Evolutionary conservation across 2,888 invertebrate species (phyloP).

Genomic region (Volucella zonaria): DNA sequence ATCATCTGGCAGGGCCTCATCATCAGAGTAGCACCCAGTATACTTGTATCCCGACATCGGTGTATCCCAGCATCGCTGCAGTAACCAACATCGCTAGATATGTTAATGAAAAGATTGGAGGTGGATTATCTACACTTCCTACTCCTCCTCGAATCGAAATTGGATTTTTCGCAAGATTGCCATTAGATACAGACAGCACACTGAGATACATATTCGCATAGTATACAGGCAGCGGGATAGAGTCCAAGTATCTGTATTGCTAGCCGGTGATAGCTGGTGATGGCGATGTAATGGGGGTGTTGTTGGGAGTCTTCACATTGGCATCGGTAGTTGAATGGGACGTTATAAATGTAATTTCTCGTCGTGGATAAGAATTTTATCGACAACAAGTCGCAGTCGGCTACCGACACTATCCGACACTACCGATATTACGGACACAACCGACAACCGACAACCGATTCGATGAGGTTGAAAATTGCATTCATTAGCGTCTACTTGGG

Average conservation of each 20-base stretch:
- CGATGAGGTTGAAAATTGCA: constrained; percentile 74
- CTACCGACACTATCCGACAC: too few species aligned
- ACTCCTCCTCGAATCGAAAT: constrained; percentile 70
- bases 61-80: constrained; percentile 5
- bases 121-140: constrained; percentile 72
- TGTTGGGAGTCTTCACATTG: constrained; percentile 10
- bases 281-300: constrained; percentile 32
- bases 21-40: constrained; percentile 42
- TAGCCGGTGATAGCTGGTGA: background rate
- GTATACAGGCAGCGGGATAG: too few species aligned
- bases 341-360: constrained; percentile 67
- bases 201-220: background rate
- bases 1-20: constrained; percentile 57
- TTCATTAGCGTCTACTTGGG: constrained; percentile 70
- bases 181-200: constrained; percentile 63
- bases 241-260: too few species aligned
- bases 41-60: background rate
- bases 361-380: constrained; percentile 71
- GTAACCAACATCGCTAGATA: constrained; percentile 47
- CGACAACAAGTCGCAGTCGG: constrained; percentile 68
- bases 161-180: constrained; percentile 69
- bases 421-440: too few species aligned
- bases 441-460: constrained; percentile 55
- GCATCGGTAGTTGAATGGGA: constrained; percentile 62
- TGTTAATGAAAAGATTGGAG: constrained; percentile 74